These are phyloP conservation scores for Pachyramphus minor DNA, from an alignment of 2,113 vertebrate species.

Conservation along the genomic window DNA sequence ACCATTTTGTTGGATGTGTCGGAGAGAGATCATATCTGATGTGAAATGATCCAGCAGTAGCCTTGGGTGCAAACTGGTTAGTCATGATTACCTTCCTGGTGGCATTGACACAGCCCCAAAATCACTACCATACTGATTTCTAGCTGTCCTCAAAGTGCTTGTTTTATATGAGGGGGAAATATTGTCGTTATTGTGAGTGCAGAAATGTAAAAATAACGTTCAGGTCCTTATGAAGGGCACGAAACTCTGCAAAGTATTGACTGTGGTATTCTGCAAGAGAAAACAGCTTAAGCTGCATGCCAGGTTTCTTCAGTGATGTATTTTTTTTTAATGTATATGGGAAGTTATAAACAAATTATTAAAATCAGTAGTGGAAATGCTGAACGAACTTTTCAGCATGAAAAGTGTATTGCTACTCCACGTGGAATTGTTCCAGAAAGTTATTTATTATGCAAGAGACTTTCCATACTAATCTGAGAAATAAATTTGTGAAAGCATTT, in stretches of 20 bases:
- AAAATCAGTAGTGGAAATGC: conserved; percentile 1
- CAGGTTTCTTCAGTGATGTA: background rate
- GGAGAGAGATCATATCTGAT: background rate
- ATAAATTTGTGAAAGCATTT: background rate
- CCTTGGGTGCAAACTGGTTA: background rate
- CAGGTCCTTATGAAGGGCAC: background rate
- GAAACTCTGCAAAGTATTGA: conserved; percentile 14
- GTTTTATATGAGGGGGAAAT: background rate
- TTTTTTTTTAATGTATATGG: background rate
- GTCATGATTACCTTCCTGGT: background rate
- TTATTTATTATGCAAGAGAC: conserved; percentile 51
- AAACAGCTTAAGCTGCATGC: background rate
- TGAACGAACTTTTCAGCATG: conserved; percentile 22
- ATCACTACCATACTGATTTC: background rate
- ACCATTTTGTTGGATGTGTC: background rate
- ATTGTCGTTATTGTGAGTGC: background rate
- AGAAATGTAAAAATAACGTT: background rate
- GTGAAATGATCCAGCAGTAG: background rate
- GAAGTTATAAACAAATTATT: conserved; percentile 2
- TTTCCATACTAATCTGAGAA: background rate
- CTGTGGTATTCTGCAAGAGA: background rate
- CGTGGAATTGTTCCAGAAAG: conserved; percentile 57
- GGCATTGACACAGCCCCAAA: background rate
- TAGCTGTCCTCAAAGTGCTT: background rate
- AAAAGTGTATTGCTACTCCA: background rate